These are phyloP conservation scores for Nothoprocta perdicaria DNA, from an alignment of 2,113 vertebrate genomes.

Conservation along the genomic window DNA sequence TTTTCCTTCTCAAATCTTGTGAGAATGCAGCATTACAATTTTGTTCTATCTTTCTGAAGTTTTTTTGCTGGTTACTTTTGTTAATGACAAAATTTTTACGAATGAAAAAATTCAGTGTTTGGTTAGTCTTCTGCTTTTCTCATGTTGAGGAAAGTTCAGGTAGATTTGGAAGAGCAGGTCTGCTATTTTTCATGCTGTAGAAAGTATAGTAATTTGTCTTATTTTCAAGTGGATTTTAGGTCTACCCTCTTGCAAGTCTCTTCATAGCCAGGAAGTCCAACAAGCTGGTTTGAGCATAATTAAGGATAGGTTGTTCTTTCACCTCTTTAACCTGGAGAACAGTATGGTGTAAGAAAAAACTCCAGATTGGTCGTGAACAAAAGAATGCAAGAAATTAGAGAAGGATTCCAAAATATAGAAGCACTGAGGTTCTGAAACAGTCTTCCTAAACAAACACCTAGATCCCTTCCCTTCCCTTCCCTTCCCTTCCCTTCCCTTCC, in stretches of 20 bases:
- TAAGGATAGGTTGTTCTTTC: constrained; percentile 23
- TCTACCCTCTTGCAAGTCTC: not conserved
- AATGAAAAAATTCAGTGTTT: not conserved
- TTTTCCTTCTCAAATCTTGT: not conserved
- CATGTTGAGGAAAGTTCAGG: not conserved
- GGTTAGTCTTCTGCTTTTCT: not conserved
- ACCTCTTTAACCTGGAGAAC: constrained; percentile 41
- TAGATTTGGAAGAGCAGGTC: not conserved
- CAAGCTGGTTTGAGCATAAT: constrained; percentile 16
- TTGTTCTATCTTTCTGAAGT: not conserved
- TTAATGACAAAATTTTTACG: not conserved
- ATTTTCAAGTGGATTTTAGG: not conserved
- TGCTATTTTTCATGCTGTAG: not conserved
- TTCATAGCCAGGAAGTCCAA: not conserved
- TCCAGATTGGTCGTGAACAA: not conserved
- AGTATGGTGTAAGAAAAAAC: constrained; percentile 5
- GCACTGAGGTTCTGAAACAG: not conserved
- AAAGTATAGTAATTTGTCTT: not conserved
- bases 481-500: too few relatives aligned
- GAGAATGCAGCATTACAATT: not conserved
- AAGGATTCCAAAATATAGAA: not conserved
- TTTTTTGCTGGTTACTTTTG: not conserved
- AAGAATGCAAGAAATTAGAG: constrained; percentile 39
- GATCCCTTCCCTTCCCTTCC: too few relatives aligned
- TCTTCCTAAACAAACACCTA: not conserved